These are phyloP conservation scores for Lucilia sericata DNA, from an alignment of 1,140 invertebrate species.

Conservation along the genomic window DNA sequence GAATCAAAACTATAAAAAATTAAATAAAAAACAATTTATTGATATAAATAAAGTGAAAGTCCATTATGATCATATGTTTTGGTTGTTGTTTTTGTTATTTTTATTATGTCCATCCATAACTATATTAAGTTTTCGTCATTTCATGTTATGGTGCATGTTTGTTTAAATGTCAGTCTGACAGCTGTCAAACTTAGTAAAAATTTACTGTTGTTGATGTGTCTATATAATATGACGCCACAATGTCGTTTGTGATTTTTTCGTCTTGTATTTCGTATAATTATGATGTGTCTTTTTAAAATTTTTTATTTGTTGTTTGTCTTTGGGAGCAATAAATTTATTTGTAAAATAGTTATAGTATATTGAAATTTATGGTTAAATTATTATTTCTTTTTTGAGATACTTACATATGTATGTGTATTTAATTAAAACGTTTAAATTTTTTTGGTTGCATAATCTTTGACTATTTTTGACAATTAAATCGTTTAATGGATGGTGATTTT, in stretches of 20 bases:
- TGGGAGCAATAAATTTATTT: too few species aligned
- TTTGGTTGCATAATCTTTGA: too few species aligned
- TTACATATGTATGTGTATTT: too few species aligned
- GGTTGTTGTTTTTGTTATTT: too few species aligned
- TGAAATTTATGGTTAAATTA: too few species aligned
- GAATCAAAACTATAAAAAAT: neutral
- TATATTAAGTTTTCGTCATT: neutral
- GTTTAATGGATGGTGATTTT: too few species aligned
- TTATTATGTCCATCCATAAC: neutral
- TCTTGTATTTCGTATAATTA: neutral
- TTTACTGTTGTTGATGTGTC: neutral
- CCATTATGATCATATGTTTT: neutral
- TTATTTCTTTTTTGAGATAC: too few species aligned
- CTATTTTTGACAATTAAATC: too few species aligned
- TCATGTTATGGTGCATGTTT: neutral
- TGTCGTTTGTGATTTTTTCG: constrained; percentile 8
- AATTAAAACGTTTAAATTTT: too few species aligned
- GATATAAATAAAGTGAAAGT: constrained; percentile 11
- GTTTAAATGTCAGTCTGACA: constrained; percentile 40
- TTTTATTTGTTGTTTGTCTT: neutral
- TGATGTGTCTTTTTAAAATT: neutral
- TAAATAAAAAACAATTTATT: neutral
- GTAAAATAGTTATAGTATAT: too few species aligned
- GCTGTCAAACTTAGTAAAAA: constrained; percentile 40
- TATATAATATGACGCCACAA: constrained; percentile 18